phyloP scores from a whole-genome alignment of 1,140 invertebrate genomes.

The Drosophila setifemur region DNA sequence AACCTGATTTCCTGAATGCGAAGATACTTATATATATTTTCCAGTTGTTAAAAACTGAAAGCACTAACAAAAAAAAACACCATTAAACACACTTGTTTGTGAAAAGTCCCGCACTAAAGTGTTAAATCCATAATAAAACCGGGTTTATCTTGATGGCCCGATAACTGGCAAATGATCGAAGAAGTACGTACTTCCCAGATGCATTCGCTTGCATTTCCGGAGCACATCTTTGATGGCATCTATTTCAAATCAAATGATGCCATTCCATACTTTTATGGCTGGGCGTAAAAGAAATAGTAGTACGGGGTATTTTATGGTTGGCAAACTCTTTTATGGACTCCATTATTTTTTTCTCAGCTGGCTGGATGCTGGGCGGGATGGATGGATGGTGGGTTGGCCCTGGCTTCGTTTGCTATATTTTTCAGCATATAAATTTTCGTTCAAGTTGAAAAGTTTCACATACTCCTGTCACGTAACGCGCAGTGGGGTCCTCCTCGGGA shows the following conservation, averaged over 20 bases:
- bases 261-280: constrained; percentile 19
- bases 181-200: background rate
- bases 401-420: constrained; percentile 48
- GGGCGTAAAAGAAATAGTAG: constrained; percentile 7
- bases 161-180: too few species aligned
- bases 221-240: background rate
- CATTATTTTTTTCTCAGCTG: background rate
- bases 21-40: too few species aligned
- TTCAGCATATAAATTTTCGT: constrained; percentile 76
- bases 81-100: too few species aligned
- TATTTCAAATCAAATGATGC: constrained; percentile 18
- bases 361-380: background rate
- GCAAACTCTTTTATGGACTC: constrained; percentile 21
- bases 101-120: too few species aligned
- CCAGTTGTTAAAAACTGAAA: too few species aligned
- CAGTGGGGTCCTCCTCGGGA: constrained; percentile 7
- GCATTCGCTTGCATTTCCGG: background rate
- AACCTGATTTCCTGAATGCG: too few species aligned
- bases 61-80: too few species aligned
- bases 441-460: constrained; percentile 78
- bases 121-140: too few species aligned
- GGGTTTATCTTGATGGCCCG: too few species aligned
- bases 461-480: constrained; percentile 74
- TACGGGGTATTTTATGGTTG: constrained; percentile 33
- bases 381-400: background rate